Base-by-base conservation (phyloP, 2,113 vertebrate species). In the Geococcyx californianus region DNA sequence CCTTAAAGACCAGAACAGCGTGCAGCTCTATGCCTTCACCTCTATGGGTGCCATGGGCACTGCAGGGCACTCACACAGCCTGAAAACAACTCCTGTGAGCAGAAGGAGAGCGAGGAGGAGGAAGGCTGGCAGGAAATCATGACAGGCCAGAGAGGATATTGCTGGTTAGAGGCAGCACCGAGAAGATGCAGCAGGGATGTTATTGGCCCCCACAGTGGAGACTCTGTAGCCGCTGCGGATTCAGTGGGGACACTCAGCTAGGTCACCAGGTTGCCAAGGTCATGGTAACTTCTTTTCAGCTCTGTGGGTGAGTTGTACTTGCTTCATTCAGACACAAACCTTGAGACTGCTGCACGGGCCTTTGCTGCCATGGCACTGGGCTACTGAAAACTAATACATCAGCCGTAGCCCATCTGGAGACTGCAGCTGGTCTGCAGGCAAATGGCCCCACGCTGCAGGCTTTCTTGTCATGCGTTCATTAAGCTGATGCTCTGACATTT, bases 191-290 rank as follows among this genome's bases (percentile, higher is more conserved):
- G 3, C 40, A 58, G 31, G 59, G 59, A 88, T 38, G 54, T 0
- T 1, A 28, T 0, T 33, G n/a, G 3, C 7, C 44, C 5, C n/a
- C 3, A 5, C 38, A 20, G 59, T 0, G 1, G n/a, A 92, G 58
- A 26, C 81, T 59, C 23, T 0, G 0, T 1, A 4, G 29, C 52
- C 23, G 0, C 6, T 76, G 42, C 42, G 36, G 62, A 60, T 63
- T 36, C 58, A 26, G 70, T 20, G 33, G 47, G 63, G 51, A 56
- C 0, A 2, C 34, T 31, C 26, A 59, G 44, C 49, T 49, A 38
- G 25, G 62, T 38, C 45, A 64, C 13, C 28, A 34, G 29, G 19
- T 60, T 87, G 45, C 51, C 40, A 49, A 44, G 73, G 52, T 45
- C 74, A 68, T 14, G 11, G 34, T n/a, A 21, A 11, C 44, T 75